Base-by-base conservation (phyloP, 1,140 invertebrate genomes). In the Zaprionus camerounensis region DNA sequence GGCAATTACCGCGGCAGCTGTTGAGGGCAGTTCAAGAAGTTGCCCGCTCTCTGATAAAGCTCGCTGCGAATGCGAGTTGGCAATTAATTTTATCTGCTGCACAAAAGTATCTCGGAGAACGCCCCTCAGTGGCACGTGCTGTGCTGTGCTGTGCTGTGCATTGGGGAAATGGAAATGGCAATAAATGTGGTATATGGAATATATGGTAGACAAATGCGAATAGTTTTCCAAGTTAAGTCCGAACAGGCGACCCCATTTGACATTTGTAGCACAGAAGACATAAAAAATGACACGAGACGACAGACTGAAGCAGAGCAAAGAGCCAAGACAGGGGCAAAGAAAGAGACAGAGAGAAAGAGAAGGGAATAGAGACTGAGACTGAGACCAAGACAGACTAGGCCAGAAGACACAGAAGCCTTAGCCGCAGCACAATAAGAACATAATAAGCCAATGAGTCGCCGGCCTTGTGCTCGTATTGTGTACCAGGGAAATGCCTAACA, bases 21-120 rank as follows among this genome's bases (percentile, higher is more conserved):
- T 62, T 63, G 65, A 62, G 31, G 15, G 31, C 31, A n/a, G 55
- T n/a, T 67, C 57, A 15, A 31, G 28, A 15, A 46, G 41, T 46
- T 46, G 41, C 5, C 38, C 15, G 6, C 2, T 1, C 59, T 17
- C 28, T 38, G 66, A 75, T 70, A 75, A 56, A 61, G 36, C 55
- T 22, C 31, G 24, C 56, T 70, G 41, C 34, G 49, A 24, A 13
- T 36, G 34, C 44, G 41, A 58, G 62, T 49, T 66, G 78, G 84
- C 84, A 88, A 83, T 88, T 87, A 88, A 88, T 81, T 88, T 84
- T 78, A 78, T 78, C 78, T 76, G 74, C 74, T 63, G 73, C 83
- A 78, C 49, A 74, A 80, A 78, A 84, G 78, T 74, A 70, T 75
- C 66, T 71, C 51, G 11, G 28, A 41, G 41, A 53, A 77, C 77